Evolutionary conservation across 2,888 invertebrate species (phyloP), one percentile per base, ranked within the genome.

Genomic region (Leucoma salicis): DNA sequence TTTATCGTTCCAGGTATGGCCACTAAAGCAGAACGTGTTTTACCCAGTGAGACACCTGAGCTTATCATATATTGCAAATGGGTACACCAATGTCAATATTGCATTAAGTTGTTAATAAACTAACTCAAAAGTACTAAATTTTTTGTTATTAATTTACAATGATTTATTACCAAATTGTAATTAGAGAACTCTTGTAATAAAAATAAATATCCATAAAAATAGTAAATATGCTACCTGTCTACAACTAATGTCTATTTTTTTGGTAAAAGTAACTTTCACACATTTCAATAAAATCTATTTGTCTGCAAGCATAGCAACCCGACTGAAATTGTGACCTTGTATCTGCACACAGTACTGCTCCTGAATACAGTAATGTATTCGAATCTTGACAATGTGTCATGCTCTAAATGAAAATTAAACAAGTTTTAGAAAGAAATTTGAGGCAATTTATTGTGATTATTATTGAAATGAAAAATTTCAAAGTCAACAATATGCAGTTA

Each of bases 1-100:
- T 60, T 42, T 49, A 58, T 60, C 54, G 65, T 90, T 85, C 32
- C 84, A 91, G 91, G 67, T 91, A 91, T 67, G 91, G 91, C 45
- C 91, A 91, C 70, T 91, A 87, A 70, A 58, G 49, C 42, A 14
- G 25, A 25, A 48, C 35, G 44, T 35, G 28, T 35, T 37, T 37
- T 41, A 45, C 57, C 53, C 34, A 43, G 31, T 43, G 44, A 45
- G 62, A 61, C 59, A 53, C 53, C 54, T 56, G 49, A 43, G 46
- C 48, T 42, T 45, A 46, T 47, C 51, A 53, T 63, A n/a, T n/a
- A 53, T 60, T 57, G 61, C 66, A 64, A 67, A 67, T 70, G 70
- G 74, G 64, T 47, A 53, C 72, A 69, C 66, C 63, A 71, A 71
- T 82, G 78, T 81, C 77, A 69, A 68, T 74, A 70, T 69, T 78